Evolutionary conservation across 2,113 vertebrate species (phyloP), one percentile per base, ranked within the genome.

Genomic region (Nothoprocta pentlandii): DNA sequence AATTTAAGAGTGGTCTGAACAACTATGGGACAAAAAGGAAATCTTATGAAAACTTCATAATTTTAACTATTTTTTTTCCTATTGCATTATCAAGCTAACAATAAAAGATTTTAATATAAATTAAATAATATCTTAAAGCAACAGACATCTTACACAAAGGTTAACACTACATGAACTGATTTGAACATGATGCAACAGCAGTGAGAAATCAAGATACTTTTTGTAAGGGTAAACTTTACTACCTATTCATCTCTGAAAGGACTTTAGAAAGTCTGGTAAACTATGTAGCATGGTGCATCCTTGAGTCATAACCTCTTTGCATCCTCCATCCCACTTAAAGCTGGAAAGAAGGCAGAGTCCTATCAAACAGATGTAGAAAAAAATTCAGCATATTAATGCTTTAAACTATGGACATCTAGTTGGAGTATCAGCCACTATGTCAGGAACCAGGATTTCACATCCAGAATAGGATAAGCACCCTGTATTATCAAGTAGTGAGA

Each of bases 1-100:
- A 99, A 99, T 97, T 99, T 99, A 75, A 99, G 96, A 4, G 98
- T 99, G 44, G 98, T 97, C 96, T 99, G 98, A 54, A 99, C 98
- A 91, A 97, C 99, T 99, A 95, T 42, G 76, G 96, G n/a, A 98
- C 10, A 94, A 97, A 92, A 73, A 79, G 13, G 71, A 49, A 66
- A 92, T 59, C 44, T 87, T 95, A 75, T 41, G 67, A 41, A 28
- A 89, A 59, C 15, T 73, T 74, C 41, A 80, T n/a, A 87, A 81
- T 16, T 64, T 63, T 20, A 74, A 81, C 15, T 30, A 64, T 70
- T 62, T 81, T 46, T 42, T 44, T 71, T 66, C 23, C 23, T 87
- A 71, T 7, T 89, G 17, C 64, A 74, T 51, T 7, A 92, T 32
- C 68, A 62, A 25, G 16, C 16, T 68, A 87, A 69, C 75, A 62